Percentiles rank a stretch among this genome's conserved stretches.
These are phyloP conservation scores for Cichlasoma orientale DNA, from an alignment of 2,797 vertebrate species.

Conservation along the genomic window DNA sequence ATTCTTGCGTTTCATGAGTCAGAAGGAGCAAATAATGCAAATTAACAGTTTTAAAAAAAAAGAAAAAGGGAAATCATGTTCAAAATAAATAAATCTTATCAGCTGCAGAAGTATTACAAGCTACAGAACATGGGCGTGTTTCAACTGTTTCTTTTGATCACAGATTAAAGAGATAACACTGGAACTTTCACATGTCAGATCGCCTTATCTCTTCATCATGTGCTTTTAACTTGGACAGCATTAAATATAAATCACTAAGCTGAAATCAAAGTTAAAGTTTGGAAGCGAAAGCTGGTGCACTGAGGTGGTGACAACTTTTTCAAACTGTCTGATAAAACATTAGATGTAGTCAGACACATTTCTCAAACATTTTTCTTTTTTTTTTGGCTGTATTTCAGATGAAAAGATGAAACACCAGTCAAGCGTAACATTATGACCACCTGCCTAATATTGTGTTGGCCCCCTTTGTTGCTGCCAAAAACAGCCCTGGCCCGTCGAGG, in stretches of 20 bases:
- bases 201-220: not conserved
- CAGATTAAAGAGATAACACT: not conserved
- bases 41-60: not conserved
- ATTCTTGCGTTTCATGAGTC: constrained; percentile 25
- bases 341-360: not conserved
- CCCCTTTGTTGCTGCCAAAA: no score
- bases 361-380: constrained; percentile 1
- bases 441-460: no score
- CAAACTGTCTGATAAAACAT: not conserved
- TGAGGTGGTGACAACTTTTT: not conserved
- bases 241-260: not conserved
- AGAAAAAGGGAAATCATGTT: not conserved
- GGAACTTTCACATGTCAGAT: not conserved
- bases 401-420: not conserved
- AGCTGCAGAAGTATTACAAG: not conserved
- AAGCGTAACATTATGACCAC: no score
- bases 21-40: constrained; percentile 14
- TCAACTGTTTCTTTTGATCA: not conserved
- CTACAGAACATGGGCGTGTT: not conserved
- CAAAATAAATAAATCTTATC: constrained; percentile 11
- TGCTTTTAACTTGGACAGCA: not conserved
- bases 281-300: not conserved
- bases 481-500: no score
- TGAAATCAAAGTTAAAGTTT: constrained; percentile 1
- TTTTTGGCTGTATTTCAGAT: not conserved